phyloP scores from a whole-genome alignment of 2,113 vertebrate genomes.

The Tauraco erythrolophus region DNA sequence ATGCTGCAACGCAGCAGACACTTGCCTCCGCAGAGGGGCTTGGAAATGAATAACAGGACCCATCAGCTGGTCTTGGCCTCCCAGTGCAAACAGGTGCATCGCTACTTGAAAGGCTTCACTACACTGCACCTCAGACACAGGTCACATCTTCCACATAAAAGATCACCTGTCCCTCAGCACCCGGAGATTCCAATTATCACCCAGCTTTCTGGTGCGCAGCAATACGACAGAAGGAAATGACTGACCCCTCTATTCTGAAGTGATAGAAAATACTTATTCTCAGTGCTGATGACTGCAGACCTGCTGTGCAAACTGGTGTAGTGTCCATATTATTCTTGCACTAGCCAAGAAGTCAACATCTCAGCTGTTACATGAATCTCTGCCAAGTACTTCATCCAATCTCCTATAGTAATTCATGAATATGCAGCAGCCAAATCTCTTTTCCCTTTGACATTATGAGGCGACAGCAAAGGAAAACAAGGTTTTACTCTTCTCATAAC shows the following conservation, averaged over 20 bases:
- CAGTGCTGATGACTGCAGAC: background rate
- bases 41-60: background rate
- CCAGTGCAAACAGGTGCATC: background rate
- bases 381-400: background rate
- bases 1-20: accelerated
- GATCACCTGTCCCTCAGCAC: background rate
- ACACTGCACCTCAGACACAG: background rate
- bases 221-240: background rate
- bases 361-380: constrained; percentile 23
- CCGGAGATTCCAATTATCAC: background rate
- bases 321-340: background rate
- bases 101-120: background rate
- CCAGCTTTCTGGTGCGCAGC: background rate
- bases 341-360: constrained; percentile 33
- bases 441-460: constrained; percentile 21
- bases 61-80: background rate
- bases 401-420: constrained; percentile 17
- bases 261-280: background rate
- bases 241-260: background rate
- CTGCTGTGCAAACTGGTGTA: background rate
- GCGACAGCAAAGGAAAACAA: background rate
- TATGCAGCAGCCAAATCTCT: constrained; percentile 28
- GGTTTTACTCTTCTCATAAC: background rate
- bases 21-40: background rate
- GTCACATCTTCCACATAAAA: background rate